Evolutionary conservation across 2,888 invertebrate species (phyloP).

Genomic region (Epistrophe grossulariae): DNA sequence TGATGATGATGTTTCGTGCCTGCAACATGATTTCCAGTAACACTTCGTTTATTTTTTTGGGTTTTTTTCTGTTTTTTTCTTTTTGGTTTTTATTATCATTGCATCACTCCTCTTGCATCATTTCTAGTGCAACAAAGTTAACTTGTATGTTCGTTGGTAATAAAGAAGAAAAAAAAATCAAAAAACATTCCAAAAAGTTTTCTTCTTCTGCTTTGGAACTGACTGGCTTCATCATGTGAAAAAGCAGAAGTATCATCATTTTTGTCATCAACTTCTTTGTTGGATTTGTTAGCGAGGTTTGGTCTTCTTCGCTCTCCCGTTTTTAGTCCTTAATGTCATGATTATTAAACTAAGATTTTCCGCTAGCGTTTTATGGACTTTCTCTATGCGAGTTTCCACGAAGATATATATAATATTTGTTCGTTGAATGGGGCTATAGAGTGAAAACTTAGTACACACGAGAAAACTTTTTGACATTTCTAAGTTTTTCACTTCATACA

Average conservation of each 20-base stretch:
- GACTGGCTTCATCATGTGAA: slow-evolving; percentile 40
- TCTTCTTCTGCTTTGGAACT: not conserved
- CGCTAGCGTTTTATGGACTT: slow-evolving; percentile 65
- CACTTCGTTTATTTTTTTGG: slow-evolving; percentile 61
- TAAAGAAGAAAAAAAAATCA: slow-evolving; percentile 49
- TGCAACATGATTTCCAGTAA: slow-evolving; percentile 65
- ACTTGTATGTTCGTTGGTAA: slow-evolving; percentile 58
- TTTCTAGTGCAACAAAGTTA: slow-evolving; percentile 57
- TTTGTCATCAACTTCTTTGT: slow-evolving; percentile 31
- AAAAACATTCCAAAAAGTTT: slow-evolving; percentile 33
- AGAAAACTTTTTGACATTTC: slow-evolving; percentile 57
- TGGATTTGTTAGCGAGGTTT: not conserved
- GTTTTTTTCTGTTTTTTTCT: not conserved
- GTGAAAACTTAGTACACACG: slow-evolving; percentile 8
- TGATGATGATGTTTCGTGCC: slow-evolving; percentile 66
- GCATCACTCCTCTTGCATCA: slow-evolving; percentile 68
- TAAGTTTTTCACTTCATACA: slow-evolving; percentile 45
- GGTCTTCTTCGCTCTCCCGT: not conserved
- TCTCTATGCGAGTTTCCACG: slow-evolving; percentile 1
- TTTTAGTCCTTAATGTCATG: slow-evolving; percentile 49
- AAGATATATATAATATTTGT: slow-evolving; percentile 1
- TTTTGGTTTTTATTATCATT: slow-evolving; percentile 70
- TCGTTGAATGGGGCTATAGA: slow-evolving; percentile 18
- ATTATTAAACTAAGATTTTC: slow-evolving; percentile 74
- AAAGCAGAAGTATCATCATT: slow-evolving; percentile 23